Evolutionary conservation across 2,888 invertebrate species (phyloP).

Genomic region (Caenorhabditis angaria): DNA sequence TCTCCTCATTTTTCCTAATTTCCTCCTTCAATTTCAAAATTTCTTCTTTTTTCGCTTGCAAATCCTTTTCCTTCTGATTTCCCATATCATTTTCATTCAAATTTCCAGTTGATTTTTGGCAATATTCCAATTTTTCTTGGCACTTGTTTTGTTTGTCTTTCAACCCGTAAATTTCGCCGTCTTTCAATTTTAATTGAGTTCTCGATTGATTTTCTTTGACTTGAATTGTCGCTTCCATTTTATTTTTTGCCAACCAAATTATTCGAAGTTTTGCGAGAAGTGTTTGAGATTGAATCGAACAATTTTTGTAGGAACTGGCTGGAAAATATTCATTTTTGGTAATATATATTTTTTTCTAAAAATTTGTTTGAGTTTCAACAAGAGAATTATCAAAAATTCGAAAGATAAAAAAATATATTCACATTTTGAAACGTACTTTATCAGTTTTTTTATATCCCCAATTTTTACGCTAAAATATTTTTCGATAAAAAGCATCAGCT

Average conservation of each 20-base stretch:
- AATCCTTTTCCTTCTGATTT: neutral
- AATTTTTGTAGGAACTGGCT: neutral
- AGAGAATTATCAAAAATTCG: too few species aligned
- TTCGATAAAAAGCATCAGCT: too few species aligned
- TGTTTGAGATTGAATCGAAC: neutral
- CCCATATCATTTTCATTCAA: neutral
- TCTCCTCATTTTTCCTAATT: slow-evolving; percentile 7
- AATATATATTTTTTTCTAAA: too few species aligned
- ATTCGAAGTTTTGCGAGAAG: neutral
- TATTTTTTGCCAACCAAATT: neutral
- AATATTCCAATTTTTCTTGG: neutral
- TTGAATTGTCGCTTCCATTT: neutral
- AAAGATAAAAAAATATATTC: too few species aligned
- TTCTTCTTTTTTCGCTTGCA: neutral
- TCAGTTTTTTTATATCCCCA: too few species aligned
- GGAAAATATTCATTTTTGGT: too few species aligned
- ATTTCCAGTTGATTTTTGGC: too few species aligned
- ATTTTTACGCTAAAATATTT: too few species aligned
- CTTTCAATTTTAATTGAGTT: neutral
- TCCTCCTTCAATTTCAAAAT: slow-evolving; percentile 12
- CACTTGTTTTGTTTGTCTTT: neutral
- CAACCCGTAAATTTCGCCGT: neutral
- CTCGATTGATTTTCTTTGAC: neutral
- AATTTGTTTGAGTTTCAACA: too few species aligned
- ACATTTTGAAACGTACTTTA: too few species aligned